phyloP scores from a whole-genome alignment of 2,888 invertebrate genomes.

The Graphium colonna region DNA sequence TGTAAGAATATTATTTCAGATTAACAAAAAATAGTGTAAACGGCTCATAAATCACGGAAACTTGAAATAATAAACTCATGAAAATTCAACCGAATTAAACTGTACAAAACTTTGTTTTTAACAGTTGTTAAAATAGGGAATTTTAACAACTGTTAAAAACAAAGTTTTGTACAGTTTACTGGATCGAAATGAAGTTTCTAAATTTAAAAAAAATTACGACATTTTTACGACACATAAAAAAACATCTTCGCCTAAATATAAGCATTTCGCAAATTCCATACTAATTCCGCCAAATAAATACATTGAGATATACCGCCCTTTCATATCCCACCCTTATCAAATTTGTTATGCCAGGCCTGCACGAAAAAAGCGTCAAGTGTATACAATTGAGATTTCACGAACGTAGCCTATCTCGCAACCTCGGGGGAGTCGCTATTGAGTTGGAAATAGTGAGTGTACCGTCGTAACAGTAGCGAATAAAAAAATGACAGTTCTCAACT shows the following conservation, averaged over 20 bases:
- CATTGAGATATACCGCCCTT: slow-evolving; percentile 21
- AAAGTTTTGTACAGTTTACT: too few relatives aligned
- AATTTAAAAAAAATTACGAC: too few relatives aligned
- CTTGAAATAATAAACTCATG: too few relatives aligned
- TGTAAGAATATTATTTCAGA: too few relatives aligned
- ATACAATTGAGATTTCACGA: slow-evolving; percentile 24
- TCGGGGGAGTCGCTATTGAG: slow-evolving; percentile 18
- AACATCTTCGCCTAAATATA: neutral
- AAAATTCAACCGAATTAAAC: too few relatives aligned
- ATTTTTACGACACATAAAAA: too few relatives aligned
- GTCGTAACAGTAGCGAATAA: slow-evolving; percentile 4
- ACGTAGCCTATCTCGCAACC: slow-evolving; percentile 22
- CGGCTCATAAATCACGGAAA: too few relatives aligned
- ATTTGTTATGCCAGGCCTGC: slow-evolving; percentile 27
- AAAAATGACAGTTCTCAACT: neutral
- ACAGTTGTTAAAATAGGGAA: too few relatives aligned
- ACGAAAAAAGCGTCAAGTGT: slow-evolving; percentile 24
- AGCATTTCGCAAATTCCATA: slow-evolving; percentile 11
- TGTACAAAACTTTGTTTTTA: too few relatives aligned
- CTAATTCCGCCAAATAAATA: slow-evolving; percentile 23
- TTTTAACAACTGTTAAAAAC: too few relatives aligned
- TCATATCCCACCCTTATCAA: slow-evolving; percentile 26
- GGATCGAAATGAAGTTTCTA: too few relatives aligned
- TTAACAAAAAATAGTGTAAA: too few relatives aligned
- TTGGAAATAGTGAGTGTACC: slow-evolving; percentile 14